Conservation (phyloP, 2,888 invertebrate genomes). For the Harpalus rubripes region DNA sequence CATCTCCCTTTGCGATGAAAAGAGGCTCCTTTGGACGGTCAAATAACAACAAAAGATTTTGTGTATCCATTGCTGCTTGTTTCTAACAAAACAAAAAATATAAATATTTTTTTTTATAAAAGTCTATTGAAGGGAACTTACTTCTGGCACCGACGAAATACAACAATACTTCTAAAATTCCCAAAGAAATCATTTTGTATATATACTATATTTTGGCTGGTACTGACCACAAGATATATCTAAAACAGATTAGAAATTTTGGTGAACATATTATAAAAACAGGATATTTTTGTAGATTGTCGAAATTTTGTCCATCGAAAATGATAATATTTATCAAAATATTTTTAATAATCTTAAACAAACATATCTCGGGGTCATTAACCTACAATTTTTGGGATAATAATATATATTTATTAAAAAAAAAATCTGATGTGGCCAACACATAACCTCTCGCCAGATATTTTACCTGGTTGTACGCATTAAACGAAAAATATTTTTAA, state of each 20-base stretch:
- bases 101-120: neutral
- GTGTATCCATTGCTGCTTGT: conserved; percentile 73
- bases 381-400: neutral
- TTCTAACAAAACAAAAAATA: conserved; percentile 4
- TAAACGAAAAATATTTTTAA: no score
- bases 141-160: neutral
- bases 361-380: neutral
- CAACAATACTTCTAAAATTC: neutral
- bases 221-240: conserved; percentile 6
- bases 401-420: neutral
- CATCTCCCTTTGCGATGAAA: conserved; percentile 88
- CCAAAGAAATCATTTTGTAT: neutral
- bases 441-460: no score
- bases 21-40: conserved; percentile 88
- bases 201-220: conserved; percentile 20
- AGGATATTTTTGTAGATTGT: conserved; percentile 34
- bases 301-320: neutral
- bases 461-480: no score
- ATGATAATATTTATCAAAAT: neutral
- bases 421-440: no score
- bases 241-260: conserved; percentile 16
- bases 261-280: conserved; percentile 21
- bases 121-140: neutral
- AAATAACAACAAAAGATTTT: conserved; percentile 84
- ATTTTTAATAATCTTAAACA: neutral